A percentile compares a stretch with the other conserved stretches of the same genome.
Conservation (phyloP, 2,113 vertebrate genomes). For the Albula goreensis region DNA sequence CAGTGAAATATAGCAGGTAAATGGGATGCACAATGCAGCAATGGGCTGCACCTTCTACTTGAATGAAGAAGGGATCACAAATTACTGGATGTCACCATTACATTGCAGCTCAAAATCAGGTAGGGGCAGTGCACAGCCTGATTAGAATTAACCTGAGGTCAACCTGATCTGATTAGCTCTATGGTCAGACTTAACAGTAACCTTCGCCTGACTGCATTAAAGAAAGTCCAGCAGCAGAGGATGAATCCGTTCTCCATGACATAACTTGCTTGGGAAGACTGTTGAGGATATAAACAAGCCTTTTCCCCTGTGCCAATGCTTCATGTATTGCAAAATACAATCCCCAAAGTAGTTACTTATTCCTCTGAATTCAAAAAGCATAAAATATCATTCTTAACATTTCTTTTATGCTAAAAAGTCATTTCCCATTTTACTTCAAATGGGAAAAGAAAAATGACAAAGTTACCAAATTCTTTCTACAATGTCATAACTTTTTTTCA, state of each 20-base stretch:
- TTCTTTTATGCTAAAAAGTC: too few relatives aligned
- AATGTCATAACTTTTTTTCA: too few relatives aligned
- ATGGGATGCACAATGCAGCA: background rate
- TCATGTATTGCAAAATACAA: background rate
- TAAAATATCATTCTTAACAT: too few relatives aligned
- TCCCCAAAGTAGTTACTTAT: background rate
- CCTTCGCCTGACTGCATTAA: background rate
- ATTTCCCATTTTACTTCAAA: too few relatives aligned
- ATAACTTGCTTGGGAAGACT: background rate
- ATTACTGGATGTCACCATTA: background rate
- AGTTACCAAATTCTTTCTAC: too few relatives aligned
- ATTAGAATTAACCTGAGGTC: background rate
- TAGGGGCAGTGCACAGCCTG: background rate
- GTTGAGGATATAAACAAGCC: background rate
- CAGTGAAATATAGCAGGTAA: constrained; percentile 1
- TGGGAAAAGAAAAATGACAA: too few relatives aligned
- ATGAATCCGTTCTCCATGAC: background rate
- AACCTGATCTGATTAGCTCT: background rate
- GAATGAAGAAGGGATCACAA: background rate
- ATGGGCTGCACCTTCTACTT: background rate
- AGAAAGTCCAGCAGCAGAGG: background rate
- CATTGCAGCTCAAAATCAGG: background rate
- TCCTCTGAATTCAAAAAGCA: too few relatives aligned
- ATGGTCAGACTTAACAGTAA: background rate
- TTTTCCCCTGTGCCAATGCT: background rate